These are phyloP conservation scores for Leptinotarsa haldemani DNA, from an alignment of 2,888 invertebrate genomes.

Conservation along the genomic window DNA sequence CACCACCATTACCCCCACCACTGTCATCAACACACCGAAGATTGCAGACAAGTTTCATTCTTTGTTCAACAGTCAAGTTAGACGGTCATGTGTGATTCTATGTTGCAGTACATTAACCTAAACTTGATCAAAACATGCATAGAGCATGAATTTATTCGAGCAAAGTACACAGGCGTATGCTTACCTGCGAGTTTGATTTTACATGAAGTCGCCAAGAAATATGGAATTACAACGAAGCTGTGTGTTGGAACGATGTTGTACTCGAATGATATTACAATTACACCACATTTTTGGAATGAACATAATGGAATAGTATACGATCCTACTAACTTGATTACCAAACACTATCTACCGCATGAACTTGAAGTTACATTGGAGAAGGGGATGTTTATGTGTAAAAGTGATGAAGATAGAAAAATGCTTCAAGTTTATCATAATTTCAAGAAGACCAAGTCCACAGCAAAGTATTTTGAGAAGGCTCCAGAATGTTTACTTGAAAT, in stretches of 20 bases:
- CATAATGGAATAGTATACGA: background rate
- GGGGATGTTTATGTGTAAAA: slow-evolving; percentile 2
- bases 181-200: background rate
- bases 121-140: background rate
- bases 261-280: slow-evolving; percentile 1
- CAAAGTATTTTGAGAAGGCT: slow-evolving; percentile 1
- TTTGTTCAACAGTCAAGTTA: background rate
- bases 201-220: background rate
- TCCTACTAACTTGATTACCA: background rate
- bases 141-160: background rate
- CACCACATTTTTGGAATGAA: slow-evolving; percentile 2
- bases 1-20: too few relatives aligned
- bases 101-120: background rate
- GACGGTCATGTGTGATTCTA: background rate
- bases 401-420: background rate
- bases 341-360: background rate
- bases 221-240: background rate
- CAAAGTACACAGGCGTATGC: background rate
- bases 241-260: background rate
- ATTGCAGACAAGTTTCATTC: background rate
- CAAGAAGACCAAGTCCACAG: slow-evolving; percentile 1
- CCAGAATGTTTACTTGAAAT: slow-evolving; percentile 1
- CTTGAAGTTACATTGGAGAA: background rate
- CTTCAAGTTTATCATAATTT: background rate
- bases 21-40: background rate